Conservation (phyloP, 2,888 invertebrate species). For the Torymus aiolomorphi region DNA sequence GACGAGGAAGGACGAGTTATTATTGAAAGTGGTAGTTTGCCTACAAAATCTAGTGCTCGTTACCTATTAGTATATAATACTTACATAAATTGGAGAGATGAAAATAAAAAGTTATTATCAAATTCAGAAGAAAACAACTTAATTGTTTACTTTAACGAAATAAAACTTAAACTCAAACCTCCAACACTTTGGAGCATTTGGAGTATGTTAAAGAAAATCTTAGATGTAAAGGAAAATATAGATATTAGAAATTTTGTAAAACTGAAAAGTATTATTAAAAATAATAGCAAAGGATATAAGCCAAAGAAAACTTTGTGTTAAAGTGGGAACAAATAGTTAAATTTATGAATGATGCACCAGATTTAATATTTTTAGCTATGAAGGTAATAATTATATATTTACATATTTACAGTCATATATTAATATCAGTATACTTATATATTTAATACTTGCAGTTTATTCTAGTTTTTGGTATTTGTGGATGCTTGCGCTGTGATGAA, state of each 20-base stretch:
- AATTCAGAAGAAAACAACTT: too few species aligned
- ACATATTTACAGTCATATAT: constrained; percentile 55
- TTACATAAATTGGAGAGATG: constrained; percentile 15
- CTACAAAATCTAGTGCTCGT: constrained; percentile 7
- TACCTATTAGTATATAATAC: constrained; percentile 11
- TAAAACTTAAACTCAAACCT: too few species aligned
- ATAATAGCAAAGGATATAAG: too few species aligned
- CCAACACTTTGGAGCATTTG: constrained; percentile 14
- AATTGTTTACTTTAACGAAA: too few species aligned
- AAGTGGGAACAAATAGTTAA: too few species aligned
- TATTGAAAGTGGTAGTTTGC: constrained; percentile 2
- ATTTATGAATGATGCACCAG: too few species aligned
- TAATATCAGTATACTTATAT: constrained; percentile 56
- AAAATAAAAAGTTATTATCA: constrained; percentile 2
- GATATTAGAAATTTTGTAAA: constrained; percentile 27
- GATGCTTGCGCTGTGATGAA: too few species aligned
- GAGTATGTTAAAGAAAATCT: constrained; percentile 29
- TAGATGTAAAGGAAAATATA: constrained; percentile 8
- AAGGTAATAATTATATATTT: constrained; percentile 37
- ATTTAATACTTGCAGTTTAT: constrained; percentile 36
- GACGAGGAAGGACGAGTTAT: constrained; percentile 11
- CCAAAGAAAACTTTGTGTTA: too few species aligned
- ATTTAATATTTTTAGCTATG: constrained; percentile 9
- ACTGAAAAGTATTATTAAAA: too few species aligned
- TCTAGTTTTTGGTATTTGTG: too few species aligned